These are phyloP conservation scores for Bubo bubo DNA, from an alignment of 2,113 vertebrate genomes.

Conservation along the genomic window DNA sequence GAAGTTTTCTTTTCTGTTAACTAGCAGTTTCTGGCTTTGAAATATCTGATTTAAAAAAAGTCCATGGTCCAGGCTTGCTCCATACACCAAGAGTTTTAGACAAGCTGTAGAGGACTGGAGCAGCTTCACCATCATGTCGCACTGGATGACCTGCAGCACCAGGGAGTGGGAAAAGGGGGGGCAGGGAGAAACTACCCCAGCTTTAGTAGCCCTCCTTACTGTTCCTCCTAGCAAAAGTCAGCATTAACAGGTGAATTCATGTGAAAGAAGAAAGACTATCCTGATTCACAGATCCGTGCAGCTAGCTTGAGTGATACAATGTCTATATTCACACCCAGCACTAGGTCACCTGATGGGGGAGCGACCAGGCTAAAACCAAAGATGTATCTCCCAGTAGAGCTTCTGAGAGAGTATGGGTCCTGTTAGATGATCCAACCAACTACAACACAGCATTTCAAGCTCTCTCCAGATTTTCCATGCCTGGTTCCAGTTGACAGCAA, in stretches of 20 bases:
- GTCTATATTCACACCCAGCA: not conserved
- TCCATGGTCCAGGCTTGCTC: not conserved
- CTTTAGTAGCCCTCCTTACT: not conserved
- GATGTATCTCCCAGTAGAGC: not conserved
- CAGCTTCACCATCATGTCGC: not conserved
- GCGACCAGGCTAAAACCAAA: not conserved
- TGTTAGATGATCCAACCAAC: not conserved
- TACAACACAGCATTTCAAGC: not conserved
- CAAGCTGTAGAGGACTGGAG: not conserved
- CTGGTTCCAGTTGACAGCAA: not conserved
- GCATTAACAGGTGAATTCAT: not conserved
- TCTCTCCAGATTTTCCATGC: not conserved
- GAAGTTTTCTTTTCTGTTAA: not conserved
- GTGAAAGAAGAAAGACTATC: not conserved
- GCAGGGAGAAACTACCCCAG: not conserved
- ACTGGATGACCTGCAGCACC: accelerated
- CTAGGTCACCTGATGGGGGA: not conserved
- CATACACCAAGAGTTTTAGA: not conserved
- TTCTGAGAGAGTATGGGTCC: not conserved
- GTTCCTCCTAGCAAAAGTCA: not conserved
- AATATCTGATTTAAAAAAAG: not conserved
- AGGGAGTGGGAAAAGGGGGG: not conserved
- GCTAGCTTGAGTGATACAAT: too few species aligned
- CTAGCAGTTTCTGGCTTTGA: not conserved
- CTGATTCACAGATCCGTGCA: not conserved